Evolutionary conservation across 2,113 vertebrate species (phyloP), one percentile per base, ranked within the genome.

Genomic region (Podocnemis expansa): DNA sequence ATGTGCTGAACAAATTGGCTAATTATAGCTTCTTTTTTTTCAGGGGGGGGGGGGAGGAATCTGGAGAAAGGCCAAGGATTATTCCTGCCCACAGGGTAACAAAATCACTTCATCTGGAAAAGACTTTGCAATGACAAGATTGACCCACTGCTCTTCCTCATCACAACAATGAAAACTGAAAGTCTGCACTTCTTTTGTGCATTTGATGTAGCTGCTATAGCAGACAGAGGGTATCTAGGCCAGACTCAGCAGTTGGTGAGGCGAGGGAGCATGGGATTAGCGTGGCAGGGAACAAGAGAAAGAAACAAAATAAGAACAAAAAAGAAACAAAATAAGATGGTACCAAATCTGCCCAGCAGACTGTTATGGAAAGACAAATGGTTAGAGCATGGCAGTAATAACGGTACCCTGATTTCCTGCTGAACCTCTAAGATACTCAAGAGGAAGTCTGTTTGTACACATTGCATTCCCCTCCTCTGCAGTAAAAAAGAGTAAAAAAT

Each of bases 41-140:
- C n/a, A n/a, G n/a, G n/a, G n/a, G n/a, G n/a, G n/a, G n/a, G n/a
- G n/a, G n/a, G n/a, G n/a, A n/a, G 63, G 47, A 55, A n/a, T 34
- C 25, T 89, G 78, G 49, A 88, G 80, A 73, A 90, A 92, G 75
- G 34, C 41, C 88, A 95, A 93, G 89, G 54, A 91, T 85, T 82
- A 84, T 84, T 63, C 11, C 41, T 91, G 80, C 41, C 91, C 85
- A 90, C 80, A 86, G 78, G 85, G 49, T 80, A 90, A 76, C 56
- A 95, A 88, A 81, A 75, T 75, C 22, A 38, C 41, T 85, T 88
- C 8, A 63, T 60, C 70, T 17, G 76, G 58, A 31, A 94, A 88
- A 83, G 90, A 95, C 84, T 87, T 55, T 84, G 63, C 70, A 89
- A 24, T 22, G 38, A 60, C 0, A 2, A 85, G 43, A n/a, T 76